Evolutionary conservation across 2,797 vertebrate species (phyloP).

Genomic region (Nyctibius grandis): DNA sequence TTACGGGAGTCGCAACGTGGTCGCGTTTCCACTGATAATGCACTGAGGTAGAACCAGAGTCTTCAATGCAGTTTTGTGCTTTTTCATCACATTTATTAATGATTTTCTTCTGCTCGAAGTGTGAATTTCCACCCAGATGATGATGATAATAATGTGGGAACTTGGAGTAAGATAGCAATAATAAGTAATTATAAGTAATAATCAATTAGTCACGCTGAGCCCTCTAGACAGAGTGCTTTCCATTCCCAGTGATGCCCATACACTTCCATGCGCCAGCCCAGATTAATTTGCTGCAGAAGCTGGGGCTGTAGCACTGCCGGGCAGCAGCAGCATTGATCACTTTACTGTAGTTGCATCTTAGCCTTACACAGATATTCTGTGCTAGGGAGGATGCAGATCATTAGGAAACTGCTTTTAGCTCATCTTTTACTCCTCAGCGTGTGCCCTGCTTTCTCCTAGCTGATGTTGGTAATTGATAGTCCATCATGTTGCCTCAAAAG

Average conservation of each 20-base stretch:
- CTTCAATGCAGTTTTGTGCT: not conserved
- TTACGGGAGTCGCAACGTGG: fast-evolving
- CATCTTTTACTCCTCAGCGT: not conserved
- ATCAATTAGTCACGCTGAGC: not conserved
- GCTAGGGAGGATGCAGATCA: not conserved
- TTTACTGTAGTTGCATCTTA: not conserved
- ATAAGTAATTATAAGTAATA: not conserved
- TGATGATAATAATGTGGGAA: not conserved
- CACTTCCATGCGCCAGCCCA: not conserved
- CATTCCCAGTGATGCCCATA: not conserved
- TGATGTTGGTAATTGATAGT: not conserved
- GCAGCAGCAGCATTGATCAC: not conserved
- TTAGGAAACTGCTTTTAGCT: not conserved
- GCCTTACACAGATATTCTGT: not conserved
- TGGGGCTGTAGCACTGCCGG: not conserved
- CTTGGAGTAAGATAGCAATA: not conserved
- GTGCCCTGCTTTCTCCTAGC: not conserved
- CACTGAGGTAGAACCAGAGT: not conserved
- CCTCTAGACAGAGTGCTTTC: not conserved
- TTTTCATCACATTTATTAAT: not conserved
- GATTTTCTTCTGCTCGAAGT: not conserved
- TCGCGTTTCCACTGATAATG: not conserved
- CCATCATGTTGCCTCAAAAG: fast-evolving
- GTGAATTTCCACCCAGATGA: not conserved
- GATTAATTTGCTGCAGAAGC: not conserved